A percentile compares a stretch with the other conserved stretches of the same genome.
These are phyloP conservation scores for Strix uralensis DNA, from an alignment of 2,113 vertebrate genomes.

Conservation along the genomic window DNA sequence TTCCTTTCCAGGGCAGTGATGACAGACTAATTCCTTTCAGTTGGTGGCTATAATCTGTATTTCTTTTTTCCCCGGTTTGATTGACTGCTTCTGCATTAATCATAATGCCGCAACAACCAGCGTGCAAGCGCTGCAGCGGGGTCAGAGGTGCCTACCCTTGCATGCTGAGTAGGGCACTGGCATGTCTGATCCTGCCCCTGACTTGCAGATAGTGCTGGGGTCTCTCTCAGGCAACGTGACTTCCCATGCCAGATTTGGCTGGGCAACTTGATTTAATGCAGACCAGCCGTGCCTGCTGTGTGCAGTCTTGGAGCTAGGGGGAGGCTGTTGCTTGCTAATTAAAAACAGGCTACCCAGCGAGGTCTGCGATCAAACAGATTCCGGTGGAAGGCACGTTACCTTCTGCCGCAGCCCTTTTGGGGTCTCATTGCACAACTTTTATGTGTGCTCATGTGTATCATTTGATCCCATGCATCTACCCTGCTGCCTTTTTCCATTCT, in stretches of 20 bases:
- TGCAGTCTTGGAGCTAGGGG: not conserved
- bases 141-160: not conserved
- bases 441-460: fast-evolving
- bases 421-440: fast-evolving
- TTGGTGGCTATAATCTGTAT: not conserved
- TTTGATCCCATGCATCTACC: not conserved
- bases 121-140: fast-evolving
- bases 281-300: not conserved
- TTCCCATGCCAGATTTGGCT: not conserved
- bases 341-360: not conserved
- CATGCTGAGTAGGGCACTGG: not conserved
- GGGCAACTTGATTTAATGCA: not conserved
- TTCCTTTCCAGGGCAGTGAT: not conserved
- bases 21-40: not conserved
- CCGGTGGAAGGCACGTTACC: not conserved
- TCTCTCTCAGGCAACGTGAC: fast-evolving
- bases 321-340: not conserved
- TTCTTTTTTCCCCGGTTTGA: not conserved
- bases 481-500: not conserved
- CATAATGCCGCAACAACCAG: not conserved
- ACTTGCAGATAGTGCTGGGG: not conserved
- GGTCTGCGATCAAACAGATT: not conserved
- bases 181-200: not conserved
- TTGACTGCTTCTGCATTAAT: not conserved
- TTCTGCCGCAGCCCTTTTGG: not conserved